Evolutionary conservation across 2,888 invertebrate genomes (phyloP), one percentile per base, ranked within the genome.

Genomic region (Lasiommata megera): DNA sequence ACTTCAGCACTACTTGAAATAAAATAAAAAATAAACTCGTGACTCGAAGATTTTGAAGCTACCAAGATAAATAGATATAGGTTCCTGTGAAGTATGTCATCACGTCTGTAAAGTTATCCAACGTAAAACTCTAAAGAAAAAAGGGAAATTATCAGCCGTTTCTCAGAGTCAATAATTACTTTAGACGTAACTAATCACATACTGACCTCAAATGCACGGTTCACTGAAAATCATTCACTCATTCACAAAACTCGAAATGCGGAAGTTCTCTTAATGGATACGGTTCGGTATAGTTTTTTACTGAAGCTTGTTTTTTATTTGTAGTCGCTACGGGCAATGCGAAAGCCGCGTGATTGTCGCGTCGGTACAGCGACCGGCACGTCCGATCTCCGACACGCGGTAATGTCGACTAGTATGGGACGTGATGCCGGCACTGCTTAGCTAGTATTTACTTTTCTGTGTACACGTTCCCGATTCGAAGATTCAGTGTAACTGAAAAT

Each of bases 331-430:
- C 44, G 46, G 50, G 58, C 59, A 54, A 54, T 14, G n/a, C 16
- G 29, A 3, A 69, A 65, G 69, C 72, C 82, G 81, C 83, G 82
- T 81, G 82, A 62, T 69, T 64, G 61, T 65, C 62, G 66, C 71
- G 60, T 67, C 69, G 71, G 62, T 65, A 68, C 69, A 69, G 62
- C 65, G 69, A 67, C 68, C 62, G 65, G 70, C 78, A 79, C 86
- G 86, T 82, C 82, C 78, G 76, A 63, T 60, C 80, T 61, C 76
- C 62, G 66, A 69, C 80, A 79, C 78, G 81, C 67, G 76, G 74
- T 77, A 71, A 71, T 72, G 70, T 79, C 80, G 84, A 87, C 84
- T 87, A 84, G 29, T 47, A 55, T 38, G 38, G 36, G 37, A 34
- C 37, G 53, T 68, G 67, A 67, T 67, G 69, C 72, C 72, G 70